Conservation (phyloP, 2,888 invertebrate genomes). For the Ichneumon xanthorius region DNA sequence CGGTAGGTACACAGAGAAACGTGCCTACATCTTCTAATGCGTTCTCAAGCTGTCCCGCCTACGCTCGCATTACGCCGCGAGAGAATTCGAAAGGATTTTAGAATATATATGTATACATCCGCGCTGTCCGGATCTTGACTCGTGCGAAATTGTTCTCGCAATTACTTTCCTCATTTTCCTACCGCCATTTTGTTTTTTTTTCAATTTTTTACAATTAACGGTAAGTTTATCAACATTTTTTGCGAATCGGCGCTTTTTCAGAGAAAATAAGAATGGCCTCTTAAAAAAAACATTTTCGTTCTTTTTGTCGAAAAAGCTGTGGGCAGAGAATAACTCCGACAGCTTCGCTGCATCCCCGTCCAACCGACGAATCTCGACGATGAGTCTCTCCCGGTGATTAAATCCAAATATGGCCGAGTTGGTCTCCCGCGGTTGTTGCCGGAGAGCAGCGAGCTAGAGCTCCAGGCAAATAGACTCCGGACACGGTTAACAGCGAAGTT, state of each 20-base stretch:
- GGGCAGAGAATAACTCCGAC: neutral
- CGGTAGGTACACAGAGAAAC: constrained; percentile 47
- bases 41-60: constrained; percentile 50
- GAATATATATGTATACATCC: constrained; percentile 21
- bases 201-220: neutral
- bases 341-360: constrained; percentile 9
- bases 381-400: constrained; percentile 67
- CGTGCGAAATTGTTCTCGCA: constrained; percentile 8
- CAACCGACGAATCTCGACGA: constrained; percentile 54
- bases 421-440: constrained; percentile 70
- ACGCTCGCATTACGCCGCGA: constrained; percentile 46
- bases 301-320: neutral
- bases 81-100: constrained; percentile 52
- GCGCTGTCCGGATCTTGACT: constrained; percentile 3
- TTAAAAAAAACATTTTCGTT: neutral
- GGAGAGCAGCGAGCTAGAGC: constrained; percentile 6
- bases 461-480: constrained; percentile 37
- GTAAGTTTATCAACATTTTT: neutral
- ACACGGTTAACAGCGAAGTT: constrained; percentile 35
- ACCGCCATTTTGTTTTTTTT: neutral
- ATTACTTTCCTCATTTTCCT: constrained; percentile 4
- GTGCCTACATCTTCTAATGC: constrained; percentile 33
- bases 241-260: neutral
- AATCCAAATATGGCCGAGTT: constrained; percentile 73
- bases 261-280: neutral